Evolutionary conservation across 92 coral and sea anemone genomes (phyloP).

Genomic region (Zoanthus sociatus): DNA sequence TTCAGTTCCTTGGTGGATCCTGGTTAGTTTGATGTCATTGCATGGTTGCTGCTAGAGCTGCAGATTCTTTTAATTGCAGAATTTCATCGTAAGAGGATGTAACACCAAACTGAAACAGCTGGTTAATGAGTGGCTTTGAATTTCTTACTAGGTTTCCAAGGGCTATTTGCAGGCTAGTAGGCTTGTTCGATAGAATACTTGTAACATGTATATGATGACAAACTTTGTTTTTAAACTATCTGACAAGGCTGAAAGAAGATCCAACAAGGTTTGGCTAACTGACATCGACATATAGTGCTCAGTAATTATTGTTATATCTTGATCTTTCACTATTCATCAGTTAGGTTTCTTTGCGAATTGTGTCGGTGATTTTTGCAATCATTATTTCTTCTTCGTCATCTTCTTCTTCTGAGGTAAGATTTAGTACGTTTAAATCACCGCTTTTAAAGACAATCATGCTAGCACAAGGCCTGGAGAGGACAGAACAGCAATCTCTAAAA

Average conservation of each 20-base stretch:
- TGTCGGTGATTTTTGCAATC: constrained; percentile 53
- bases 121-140: constrained; percentile 50
- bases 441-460: no score
- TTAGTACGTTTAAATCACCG: no score
- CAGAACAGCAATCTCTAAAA: no score
- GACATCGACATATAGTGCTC: constrained; percentile 56
- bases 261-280: constrained; percentile 59
- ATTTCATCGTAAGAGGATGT: no score
- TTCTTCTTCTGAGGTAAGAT: no score
- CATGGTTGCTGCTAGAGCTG: no score
- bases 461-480: no score
- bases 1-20: no score
- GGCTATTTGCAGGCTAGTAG: constrained; percentile 66
- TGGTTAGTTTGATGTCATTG: no score
- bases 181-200: constrained; percentile 59
- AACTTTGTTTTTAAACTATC: constrained; percentile 57
- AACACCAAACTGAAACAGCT: no score
- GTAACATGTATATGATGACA: constrained; percentile 60
- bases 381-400: background rate
- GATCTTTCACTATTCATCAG: constrained; percentile 42
- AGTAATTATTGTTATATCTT: constrained; percentile 63
- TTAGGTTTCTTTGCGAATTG: constrained; percentile 56
- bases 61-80: no score
- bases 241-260: constrained; percentile 66
- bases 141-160: constrained; percentile 59